Evolutionary conservation across 2,797 vertebrate species (phyloP), one percentile per base, ranked within the genome.

Genomic region (Myotis pilosus): DNA sequence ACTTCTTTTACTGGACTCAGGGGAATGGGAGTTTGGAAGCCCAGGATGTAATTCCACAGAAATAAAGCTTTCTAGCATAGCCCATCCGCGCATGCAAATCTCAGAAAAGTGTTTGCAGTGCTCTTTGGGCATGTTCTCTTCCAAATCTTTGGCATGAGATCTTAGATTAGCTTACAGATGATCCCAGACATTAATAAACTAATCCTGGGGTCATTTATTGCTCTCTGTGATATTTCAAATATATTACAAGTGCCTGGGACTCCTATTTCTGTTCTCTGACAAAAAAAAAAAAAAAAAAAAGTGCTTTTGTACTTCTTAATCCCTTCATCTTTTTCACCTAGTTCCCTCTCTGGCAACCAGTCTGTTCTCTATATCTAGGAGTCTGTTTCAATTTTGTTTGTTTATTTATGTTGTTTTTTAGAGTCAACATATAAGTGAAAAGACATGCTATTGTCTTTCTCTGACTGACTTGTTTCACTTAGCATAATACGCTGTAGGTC

Each of bases 261-360:
- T 76, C 38, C 10, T 4, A 78, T 91, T 49, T 69, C 53, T 38
- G 41, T 55, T 28, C 1, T 88, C n/a, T 53, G 8, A 10, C 1
- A 11, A 66, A 66, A 57, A 90, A 75, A 49, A 11, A 66, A 66
- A 57, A 90, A 75, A 49, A 89, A 75, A 38, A 30, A 9, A 33
- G 2, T 38, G 44, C 20, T 69, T 69, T 16, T 69, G 33, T 69
- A 23, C n/a, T 68, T 68, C 9, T 68, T 69, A 38, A 69, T 38
- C 33, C 68, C 20, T 3, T 38, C 19, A 38, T 22, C 33, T 38
- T 38, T n/a, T 69, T 23, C 33, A 38, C 36, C 36, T 36, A 22
- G 68, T 22, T 9, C 20, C 68, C 33, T 69, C 2, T 12, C 33
- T 69, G 68, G 68, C 68, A 69, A 69, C 5, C 33, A 69, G 10